Evolutionary conservation across 2,888 invertebrate genomes (phyloP).

Genomic region (Acanthosoma haemorrhoidale): DNA sequence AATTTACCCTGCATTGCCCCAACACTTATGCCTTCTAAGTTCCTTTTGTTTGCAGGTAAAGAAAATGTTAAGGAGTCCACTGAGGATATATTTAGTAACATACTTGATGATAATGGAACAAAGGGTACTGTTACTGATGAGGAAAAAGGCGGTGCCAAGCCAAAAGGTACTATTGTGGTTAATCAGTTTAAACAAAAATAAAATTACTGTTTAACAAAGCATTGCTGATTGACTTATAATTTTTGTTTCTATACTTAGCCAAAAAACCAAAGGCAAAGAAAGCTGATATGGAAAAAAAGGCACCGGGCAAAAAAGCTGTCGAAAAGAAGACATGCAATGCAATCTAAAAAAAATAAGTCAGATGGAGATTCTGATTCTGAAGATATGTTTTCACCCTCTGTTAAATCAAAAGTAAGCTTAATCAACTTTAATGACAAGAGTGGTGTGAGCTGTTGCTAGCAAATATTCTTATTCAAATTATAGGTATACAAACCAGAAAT

Average conservation of each 20-base stretch:
- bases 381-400: constrained; percentile 21
- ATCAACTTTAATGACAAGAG: too few species aligned
- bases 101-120: neutral
- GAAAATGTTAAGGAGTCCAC: neutral
- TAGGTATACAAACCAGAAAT: too few species aligned
- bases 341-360: constrained; percentile 44
- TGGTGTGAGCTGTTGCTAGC: too few species aligned
- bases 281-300: constrained; percentile 28
- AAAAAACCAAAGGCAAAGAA: constrained; percentile 27
- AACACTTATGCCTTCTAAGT: neutral
- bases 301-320: constrained; percentile 27
- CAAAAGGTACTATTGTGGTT: neutral
- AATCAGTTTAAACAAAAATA: neutral
- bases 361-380: constrained; percentile 47
- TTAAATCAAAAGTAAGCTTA: constrained; percentile 26
- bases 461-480: too few species aligned
- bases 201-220: neutral
- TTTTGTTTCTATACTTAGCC: neutral
- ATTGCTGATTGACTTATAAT: too few species aligned
- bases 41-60: neutral
- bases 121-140: neutral
- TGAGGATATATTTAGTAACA: neutral
- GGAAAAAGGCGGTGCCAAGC: neutral
- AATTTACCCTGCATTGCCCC: too few species aligned
- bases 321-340: too few species aligned